phyloP scores from a whole-genome alignment of 2,888 invertebrate genomes.

The Spilarctia lutea region DNA sequence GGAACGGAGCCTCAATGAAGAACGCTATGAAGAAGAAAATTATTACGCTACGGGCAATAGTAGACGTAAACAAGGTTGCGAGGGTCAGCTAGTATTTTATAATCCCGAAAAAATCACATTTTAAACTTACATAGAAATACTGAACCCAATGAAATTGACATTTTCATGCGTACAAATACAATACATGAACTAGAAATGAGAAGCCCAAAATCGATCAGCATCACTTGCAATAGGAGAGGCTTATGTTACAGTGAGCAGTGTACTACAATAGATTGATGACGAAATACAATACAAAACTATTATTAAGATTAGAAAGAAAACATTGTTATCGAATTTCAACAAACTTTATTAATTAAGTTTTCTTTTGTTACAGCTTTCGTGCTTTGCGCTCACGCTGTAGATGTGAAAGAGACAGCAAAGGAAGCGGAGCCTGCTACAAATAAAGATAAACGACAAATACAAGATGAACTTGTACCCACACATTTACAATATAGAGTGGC shows the following conservation, averaged over 20 bases:
- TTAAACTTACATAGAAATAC: too few relatives aligned
- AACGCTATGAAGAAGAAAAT: too few relatives aligned
- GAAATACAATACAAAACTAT: not conserved
- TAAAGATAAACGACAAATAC: slow-evolving; percentile 77
- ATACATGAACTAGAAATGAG: too few relatives aligned
- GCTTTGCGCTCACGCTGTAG: slow-evolving; percentile 71
- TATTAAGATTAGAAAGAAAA: not conserved
- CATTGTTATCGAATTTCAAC: not conserved
- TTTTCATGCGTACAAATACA: not conserved
- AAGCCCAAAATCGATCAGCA: too few relatives aligned
- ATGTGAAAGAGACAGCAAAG: slow-evolving; percentile 65
- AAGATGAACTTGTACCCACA: slow-evolving; percentile 62
- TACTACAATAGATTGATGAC: too few relatives aligned
- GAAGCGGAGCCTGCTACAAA: slow-evolving; percentile 52
- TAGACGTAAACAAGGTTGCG: too few relatives aligned
- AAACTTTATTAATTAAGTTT: not conserved
- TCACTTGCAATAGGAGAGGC: too few relatives aligned
- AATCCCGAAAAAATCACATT: too few relatives aligned
- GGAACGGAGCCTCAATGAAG: too few relatives aligned
- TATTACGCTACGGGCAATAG: too few relatives aligned
- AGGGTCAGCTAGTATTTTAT: too few relatives aligned
- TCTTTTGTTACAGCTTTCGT: slow-evolving; percentile 72
- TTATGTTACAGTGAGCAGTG: too few relatives aligned
- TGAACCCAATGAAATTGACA: not conserved
- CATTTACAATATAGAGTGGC: slow-evolving; percentile 71